Evolutionary conservation across 2,888 invertebrate species (phyloP).

Genomic region (Campoplex capitator): DNA sequence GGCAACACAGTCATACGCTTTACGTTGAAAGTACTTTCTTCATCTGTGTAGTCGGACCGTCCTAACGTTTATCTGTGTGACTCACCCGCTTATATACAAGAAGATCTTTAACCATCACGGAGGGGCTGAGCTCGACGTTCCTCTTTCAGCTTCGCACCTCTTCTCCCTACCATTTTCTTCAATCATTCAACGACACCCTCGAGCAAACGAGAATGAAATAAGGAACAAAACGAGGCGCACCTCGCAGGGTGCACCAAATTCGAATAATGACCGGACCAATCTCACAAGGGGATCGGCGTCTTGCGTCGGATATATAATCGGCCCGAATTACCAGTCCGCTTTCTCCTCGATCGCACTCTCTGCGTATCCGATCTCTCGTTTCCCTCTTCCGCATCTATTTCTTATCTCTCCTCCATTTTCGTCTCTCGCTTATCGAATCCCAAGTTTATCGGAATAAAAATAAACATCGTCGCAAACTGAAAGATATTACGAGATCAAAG

Average conservation of each 20-base stretch:
- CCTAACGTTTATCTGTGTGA: conserved; percentile 64
- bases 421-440: not conserved
- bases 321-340: conserved; percentile 75
- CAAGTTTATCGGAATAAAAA: not conserved
- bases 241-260: conserved; percentile 26
- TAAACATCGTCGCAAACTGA: not conserved
- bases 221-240: conserved; percentile 35
- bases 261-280: conserved; percentile 47
- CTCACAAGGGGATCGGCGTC: conserved; percentile 74
- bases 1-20: conserved; percentile 8
- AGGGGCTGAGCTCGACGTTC: conserved; percentile 52
- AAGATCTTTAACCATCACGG: conserved; percentile 4
- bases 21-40: conserved; percentile 6
- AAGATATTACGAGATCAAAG: too few relatives aligned
- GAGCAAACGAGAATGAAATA: not conserved
- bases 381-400: not conserved
- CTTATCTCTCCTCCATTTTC: not conserved
- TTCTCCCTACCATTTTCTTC: conserved; percentile 20
- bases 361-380: not conserved
- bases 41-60: conserved; percentile 15
- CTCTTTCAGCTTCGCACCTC: conserved; percentile 44
- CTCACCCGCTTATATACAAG: conserved; percentile 20
- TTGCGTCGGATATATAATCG: conserved; percentile 80
- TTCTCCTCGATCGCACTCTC: conserved; percentile 2
- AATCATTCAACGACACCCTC: not conserved